Evolutionary conservation across 2,113 vertebrate species (phyloP).

Genomic region (Chiloscyllium plagiosum): DNA sequence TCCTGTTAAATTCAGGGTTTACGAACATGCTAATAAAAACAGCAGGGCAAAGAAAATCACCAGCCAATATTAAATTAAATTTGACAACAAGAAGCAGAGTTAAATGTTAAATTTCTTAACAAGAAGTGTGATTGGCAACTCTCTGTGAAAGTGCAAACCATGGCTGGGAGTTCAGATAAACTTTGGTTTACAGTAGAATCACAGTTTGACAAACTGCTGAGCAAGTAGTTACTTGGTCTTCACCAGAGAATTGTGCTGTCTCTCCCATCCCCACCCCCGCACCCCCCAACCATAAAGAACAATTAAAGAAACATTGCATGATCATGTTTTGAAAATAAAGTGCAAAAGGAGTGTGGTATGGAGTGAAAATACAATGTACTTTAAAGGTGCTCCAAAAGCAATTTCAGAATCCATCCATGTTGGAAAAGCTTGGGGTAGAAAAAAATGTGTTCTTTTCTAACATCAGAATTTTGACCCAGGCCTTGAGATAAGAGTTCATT

Average conservation of each 20-base stretch:
- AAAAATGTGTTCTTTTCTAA: neutral
- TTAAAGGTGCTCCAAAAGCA: neutral
- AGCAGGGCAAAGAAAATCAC: neutral
- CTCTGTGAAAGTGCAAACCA: neutral
- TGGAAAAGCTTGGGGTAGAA: neutral
- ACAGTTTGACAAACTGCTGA: neutral
- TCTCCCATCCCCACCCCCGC: neutral
- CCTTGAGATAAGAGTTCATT: conserved; percentile 12
- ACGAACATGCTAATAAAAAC: neutral
- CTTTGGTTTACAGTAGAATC: neutral
- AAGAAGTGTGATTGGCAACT: neutral
- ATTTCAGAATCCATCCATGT: neutral
- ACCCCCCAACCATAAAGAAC: neutral
- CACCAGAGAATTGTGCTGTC: neutral
- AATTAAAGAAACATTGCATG: neutral
- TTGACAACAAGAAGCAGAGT: neutral
- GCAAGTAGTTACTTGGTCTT: neutral
- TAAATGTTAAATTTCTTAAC: neutral
- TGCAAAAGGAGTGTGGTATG: neutral
- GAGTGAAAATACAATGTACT: neutral
- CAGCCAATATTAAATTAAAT: neutral
- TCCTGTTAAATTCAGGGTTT: neutral
- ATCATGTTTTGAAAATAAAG: neutral
- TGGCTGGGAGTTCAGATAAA: neutral
- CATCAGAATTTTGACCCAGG: conserved; percentile 19